phyloP scores from a whole-genome alignment of 2,797 vertebrate species.

The Remorina albescens region DNA sequence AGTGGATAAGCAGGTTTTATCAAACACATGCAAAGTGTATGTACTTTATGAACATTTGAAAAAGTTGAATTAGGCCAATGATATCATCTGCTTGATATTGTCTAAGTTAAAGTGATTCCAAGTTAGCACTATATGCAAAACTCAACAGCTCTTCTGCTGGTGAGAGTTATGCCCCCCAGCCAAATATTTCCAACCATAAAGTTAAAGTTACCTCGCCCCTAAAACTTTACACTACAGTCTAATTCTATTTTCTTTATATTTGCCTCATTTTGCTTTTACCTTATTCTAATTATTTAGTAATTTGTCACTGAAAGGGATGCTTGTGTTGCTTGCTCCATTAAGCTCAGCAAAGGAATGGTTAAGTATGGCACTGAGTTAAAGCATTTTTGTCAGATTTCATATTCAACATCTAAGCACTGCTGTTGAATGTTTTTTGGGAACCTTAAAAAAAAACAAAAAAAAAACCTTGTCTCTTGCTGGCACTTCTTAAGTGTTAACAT shows the following conservation, averaged over 20 bases:
- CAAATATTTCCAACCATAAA: not conserved
- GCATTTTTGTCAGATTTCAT: not conserved
- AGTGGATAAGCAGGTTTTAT: not conserved
- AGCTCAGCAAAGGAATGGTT: not conserved
- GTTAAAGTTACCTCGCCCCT: not conserved
- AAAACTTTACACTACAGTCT: not conserved
- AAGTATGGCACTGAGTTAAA: too few relatives aligned
- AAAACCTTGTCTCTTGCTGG: not conserved
- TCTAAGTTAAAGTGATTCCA: slow-evolving; percentile 1
- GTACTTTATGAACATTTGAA: slow-evolving; percentile 11
- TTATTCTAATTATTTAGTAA: not conserved
- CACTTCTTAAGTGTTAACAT: not conserved
- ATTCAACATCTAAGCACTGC: not conserved
- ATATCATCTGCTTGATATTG: not conserved
- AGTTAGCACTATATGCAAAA: not conserved
- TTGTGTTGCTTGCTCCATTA: not conserved
- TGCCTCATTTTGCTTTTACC: not conserved
- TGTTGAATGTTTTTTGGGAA: not conserved
- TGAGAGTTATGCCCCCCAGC: not conserved
- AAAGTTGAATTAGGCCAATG: not conserved
- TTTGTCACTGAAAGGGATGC: not conserved
- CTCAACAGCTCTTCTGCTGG: not conserved
- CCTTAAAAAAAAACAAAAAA: too few relatives aligned
- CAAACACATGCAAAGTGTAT: not conserved
- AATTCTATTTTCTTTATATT: not conserved